Percentiles rank a stretch among this genome's conserved stretches.
Evolutionary conservation across 2,797 vertebrate species (phyloP).

Genomic region (Pyrocephalus nanus): DNA sequence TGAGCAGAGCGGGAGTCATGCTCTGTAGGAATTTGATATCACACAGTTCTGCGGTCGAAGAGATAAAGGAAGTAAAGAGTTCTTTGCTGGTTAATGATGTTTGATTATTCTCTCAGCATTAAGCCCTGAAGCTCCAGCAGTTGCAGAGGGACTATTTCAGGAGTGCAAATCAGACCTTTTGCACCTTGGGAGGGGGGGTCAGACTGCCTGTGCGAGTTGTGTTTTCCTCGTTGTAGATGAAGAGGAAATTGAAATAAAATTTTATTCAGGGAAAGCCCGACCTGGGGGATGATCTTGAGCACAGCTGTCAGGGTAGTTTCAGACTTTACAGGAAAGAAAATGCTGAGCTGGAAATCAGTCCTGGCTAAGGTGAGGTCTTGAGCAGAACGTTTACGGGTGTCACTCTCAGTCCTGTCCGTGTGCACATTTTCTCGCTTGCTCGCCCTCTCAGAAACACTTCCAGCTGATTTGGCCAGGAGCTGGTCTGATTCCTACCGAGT

Average conservation of each 20-base stretch:
- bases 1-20: fast-evolving
- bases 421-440: fast-evolving
- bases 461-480: neutral
- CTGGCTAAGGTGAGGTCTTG: neutral
- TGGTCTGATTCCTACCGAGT: fast-evolving
- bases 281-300: neutral
- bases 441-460: neutral
- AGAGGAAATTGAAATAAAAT: neutral
- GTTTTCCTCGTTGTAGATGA: neutral
- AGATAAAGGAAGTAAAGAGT: neutral
- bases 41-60: neutral
- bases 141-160: neutral
- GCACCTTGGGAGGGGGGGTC: neutral
- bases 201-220: neutral
- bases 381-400: neutral
- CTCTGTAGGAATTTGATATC: neutral
- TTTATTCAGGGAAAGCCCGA: neutral
- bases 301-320: neutral
- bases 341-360: neutral
- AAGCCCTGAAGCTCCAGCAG: neutral
- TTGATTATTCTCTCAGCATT: neutral
- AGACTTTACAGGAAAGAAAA: neutral
- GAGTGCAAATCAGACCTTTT: neutral
- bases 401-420: fast-evolving
- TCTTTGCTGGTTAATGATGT: neutral